A percentile compares a stretch with the other conserved stretches of the same genome.
phyloP scores from a whole-genome alignment of 2,797 vertebrate species.

The Eleutherodactylus coqui region DNA sequence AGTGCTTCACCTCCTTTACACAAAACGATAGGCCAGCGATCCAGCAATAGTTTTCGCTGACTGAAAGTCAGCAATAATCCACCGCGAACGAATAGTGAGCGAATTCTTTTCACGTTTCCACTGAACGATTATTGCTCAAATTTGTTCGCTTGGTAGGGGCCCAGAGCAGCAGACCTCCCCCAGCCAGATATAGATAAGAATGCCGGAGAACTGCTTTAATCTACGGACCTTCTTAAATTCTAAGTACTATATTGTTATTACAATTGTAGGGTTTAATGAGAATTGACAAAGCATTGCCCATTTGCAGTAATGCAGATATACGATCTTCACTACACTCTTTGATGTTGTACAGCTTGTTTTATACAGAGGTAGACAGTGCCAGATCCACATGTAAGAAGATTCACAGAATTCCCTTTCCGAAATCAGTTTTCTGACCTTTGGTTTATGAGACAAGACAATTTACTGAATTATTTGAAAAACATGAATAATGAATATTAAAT shows the following conservation, averaged over 20 bases:
- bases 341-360: not conserved
- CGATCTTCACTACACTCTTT: not conserved
- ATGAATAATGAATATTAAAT: not conserved
- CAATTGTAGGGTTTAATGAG: not conserved
- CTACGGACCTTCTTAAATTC: not conserved
- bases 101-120: no score
- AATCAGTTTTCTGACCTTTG: slow-evolving; percentile 13
- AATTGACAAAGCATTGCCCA: not conserved
- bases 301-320: no score
- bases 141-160: no score
- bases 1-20: no score
- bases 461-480: slow-evolving; percentile 21
- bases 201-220: no score
- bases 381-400: not conserved
- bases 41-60: no score
- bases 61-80: no score
- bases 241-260: not conserved
- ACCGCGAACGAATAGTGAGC: no score
- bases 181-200: no score
- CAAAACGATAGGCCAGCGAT: no score
- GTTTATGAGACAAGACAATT: slow-evolving; percentile 27
- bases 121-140: no score
- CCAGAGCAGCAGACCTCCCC: no score
- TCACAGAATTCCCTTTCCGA: not conserved
- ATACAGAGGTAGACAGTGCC: not conserved